Base-by-base conservation (phyloP, 1,140 invertebrate species). In the Drosophila seguyi region DNA sequence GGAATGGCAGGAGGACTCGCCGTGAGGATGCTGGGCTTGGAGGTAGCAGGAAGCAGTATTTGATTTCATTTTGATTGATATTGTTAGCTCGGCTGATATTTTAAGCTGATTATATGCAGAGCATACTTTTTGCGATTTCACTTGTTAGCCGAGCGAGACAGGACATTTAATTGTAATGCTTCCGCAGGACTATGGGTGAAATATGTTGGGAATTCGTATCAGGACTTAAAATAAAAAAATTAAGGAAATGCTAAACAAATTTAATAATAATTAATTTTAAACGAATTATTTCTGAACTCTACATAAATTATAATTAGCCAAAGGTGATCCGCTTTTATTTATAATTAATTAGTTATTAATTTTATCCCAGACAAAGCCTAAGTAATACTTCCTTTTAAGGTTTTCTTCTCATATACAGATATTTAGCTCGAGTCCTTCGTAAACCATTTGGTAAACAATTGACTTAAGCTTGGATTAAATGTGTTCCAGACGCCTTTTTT, bases 61-160 rank as follows among this genome's bases (percentile, higher is more conserved):
- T 84, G 81, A 84, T 84, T 84, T 84, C 57, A 75, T 79, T 84
- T 79, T 84, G 81, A 84, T 84, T 84, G 81, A 84, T 84, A 84
- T 79, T 79, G 73, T 83, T 84, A 75, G 73, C 25, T 76, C 60
- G 68, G 68, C 69, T 82, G 67, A 83, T 83, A 78, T 63, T 82
- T 78, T 82, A 83, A 84, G 71, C 75, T 79, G 80, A 84, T 84
- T 84, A 84, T 63, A 67, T 45, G 56, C 63, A 60, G 59, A 71
- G 27, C 63, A 56, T 56, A 60, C 59, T 44, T 25, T 50, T 34
- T 69, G 39, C n/a, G 65, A 44, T 31, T 34, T 36, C 29, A 14
- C 36, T 38, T 67, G 63, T 57, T 71, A 57, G 18, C 50, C 5
- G 41, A 34, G 20, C 10, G 7, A 11, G 13, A 44, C 45, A 53